Evolutionary conservation across 2,113 vertebrate genomes (phyloP).

Genomic region (Rhadina sibilatrix): DNA sequence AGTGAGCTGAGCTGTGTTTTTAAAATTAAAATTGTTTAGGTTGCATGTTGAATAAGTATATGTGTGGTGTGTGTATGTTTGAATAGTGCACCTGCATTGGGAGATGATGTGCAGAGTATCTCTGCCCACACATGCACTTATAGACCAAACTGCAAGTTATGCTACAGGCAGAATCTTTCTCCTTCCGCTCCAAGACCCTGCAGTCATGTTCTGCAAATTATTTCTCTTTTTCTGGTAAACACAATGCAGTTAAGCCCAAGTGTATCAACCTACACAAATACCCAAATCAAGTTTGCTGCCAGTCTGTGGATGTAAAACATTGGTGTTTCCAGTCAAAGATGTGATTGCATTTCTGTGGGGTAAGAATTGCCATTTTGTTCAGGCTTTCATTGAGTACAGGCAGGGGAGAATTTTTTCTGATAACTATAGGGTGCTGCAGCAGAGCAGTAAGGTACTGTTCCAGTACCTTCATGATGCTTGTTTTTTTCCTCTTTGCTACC

Average conservation of each 20-base stretch:
- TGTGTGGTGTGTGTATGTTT: neutral
- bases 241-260: constrained; percentile 19
- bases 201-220: neutral
- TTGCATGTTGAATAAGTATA: neutral
- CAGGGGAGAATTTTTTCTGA: neutral
- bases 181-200: neutral
- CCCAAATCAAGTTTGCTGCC: neutral
- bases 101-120: neutral
- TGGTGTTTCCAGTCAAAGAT: neutral
- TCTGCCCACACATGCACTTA: neutral
- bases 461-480: neutral
- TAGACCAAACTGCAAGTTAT: neutral
- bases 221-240: constrained; percentile 13
- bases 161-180: neutral
- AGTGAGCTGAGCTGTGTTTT: neutral
- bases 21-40: neutral
- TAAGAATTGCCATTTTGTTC: neutral
- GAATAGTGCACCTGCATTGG: neutral
- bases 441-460: neutral
- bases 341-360: neutral
- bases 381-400: neutral
- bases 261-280: neutral
- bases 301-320: neutral
- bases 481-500: neutral
- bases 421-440: neutral